Conservation (phyloP, 2,888 invertebrate species). For the Liopterus haemorrhoidalis region DNA sequence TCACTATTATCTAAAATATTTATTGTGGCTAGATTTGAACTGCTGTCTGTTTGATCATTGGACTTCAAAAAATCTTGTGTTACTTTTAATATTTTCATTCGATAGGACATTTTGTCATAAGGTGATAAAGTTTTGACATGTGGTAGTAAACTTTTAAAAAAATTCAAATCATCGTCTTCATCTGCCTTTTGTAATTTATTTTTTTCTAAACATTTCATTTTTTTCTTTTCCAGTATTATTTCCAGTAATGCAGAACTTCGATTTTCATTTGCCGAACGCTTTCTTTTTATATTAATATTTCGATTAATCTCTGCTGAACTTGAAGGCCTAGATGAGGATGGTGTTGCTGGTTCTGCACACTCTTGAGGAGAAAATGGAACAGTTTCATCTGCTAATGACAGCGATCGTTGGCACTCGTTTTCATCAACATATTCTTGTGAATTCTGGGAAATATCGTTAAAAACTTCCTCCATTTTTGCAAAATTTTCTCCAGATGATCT, state of each 20-base stretch:
- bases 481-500: too few relatives aligned
- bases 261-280: conserved; percentile 17
- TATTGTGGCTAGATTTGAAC: too few relatives aligned
- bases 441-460: too few relatives aligned
- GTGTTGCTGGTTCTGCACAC: too few relatives aligned
- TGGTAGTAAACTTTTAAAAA: conserved; percentile 27
- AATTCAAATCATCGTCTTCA: conserved; percentile 26
- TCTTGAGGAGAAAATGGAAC: too few relatives aligned
- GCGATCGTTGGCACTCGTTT: too few relatives aligned
- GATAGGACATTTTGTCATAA: conserved; percentile 23
- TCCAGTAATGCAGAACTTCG: conserved; percentile 12
- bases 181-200: conserved; percentile 17
- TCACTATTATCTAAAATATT: too few relatives aligned
- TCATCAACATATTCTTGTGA: too few relatives aligned
- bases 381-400: too few relatives aligned
- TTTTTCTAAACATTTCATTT: conserved; percentile 20
- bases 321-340: conserved; percentile 6
- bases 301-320: background rate
- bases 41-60: too few relatives aligned
- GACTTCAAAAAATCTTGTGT: conserved; percentile 12
- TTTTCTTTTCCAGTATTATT: conserved; percentile 19
- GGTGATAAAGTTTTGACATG: conserved; percentile 23
- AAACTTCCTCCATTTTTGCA: too few relatives aligned
- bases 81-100: conserved; percentile 20
- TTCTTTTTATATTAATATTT: too few relatives aligned